These are phyloP conservation scores for Leucoptera coffeella DNA, from an alignment of 2,888 invertebrate species.

Conservation along the genomic window DNA sequence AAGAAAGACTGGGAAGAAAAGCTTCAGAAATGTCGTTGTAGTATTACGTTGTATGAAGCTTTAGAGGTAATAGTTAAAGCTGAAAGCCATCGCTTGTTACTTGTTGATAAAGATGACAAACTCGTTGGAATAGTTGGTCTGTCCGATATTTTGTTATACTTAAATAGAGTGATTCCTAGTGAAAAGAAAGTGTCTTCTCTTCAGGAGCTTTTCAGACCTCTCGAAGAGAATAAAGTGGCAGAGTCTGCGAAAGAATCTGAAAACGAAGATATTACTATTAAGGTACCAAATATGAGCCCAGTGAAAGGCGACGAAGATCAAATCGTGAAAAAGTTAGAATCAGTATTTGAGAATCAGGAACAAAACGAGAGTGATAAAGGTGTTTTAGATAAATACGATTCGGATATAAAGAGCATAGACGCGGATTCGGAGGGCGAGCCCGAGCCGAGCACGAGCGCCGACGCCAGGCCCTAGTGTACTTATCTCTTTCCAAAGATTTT, in stretches of 20 bases:
- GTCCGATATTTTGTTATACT: slow-evolving; percentile 45
- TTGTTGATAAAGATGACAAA: slow-evolving; percentile 45
- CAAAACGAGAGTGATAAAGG: neutral
- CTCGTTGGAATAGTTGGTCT: slow-evolving; percentile 42
- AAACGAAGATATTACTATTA: slow-evolving; percentile 33
- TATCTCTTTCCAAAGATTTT: slow-evolving; percentile 40
- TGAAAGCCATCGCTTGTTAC: slow-evolving; percentile 61
- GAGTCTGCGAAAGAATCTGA: slow-evolving; percentile 39
- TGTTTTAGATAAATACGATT: neutral
- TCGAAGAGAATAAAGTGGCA: slow-evolving; percentile 39
- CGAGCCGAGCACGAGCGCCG: no score
- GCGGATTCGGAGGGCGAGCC: slow-evolving; percentile 12
- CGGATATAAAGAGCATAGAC: slow-evolving; percentile 7
- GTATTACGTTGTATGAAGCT: slow-evolving; percentile 76
- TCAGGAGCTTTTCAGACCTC: slow-evolving; percentile 43
- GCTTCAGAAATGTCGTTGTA: slow-evolving; percentile 80
- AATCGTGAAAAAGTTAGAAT: neutral
- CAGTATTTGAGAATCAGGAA: no score
- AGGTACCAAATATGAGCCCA: slow-evolving; percentile 25
- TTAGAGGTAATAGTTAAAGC: slow-evolving; percentile 90
- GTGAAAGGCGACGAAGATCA: neutral
- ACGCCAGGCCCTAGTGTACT: no score
- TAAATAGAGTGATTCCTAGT: slow-evolving; percentile 43
- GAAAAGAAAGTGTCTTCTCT: slow-evolving; percentile 43
- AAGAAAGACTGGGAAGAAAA: slow-evolving; percentile 90